Evolutionary conservation across 2,113 vertebrate genomes (phyloP), one percentile per base, ranked within the genome.

Genomic region (Naja naja): DNA sequence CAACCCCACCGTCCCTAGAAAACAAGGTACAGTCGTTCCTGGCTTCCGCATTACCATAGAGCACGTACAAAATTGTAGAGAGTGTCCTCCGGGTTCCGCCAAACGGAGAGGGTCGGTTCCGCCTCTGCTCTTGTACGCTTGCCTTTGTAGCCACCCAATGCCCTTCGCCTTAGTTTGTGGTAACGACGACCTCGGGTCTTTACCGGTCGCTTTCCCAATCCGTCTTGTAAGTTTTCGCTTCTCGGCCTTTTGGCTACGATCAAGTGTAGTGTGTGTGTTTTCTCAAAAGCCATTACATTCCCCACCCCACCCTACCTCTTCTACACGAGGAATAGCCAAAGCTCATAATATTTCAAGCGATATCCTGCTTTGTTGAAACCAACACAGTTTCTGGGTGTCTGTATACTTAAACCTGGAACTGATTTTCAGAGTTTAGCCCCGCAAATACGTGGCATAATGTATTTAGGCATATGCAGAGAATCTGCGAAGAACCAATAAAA

Each of bases 41-140:
- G n/a, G 60, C 74, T 90, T 95, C 95, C 95, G 95, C 53, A 87
- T 93, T 94, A 94, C 96, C 95, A 96, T 95, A 95, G 96, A 95
- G 93, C 52, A 25, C 88, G n/a, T 64, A 11, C 55, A 18, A 43
- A n/a, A 23, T 3, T 23, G 55, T 22, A 64, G 22, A 87, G 89
- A 93, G 55, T 9, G 89, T 90, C 81, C 81, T 43, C 64, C 16
- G 60, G 27, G 52, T 56, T 43, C 88, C 16, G 87, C 60, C 5
- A 49, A 58, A 25, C 27, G 10, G 39, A 81, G 23, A 0, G 16
- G 30, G 25, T 52, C 18, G 0, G 34, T 23, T 10, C 55, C 43
- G 60, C 87, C 5, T 30, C 22, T 20, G 23, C 18, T 16, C 54
- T 89, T 25, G 53, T 43, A 9, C 23, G 3, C 8, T 55, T 10